These are phyloP conservation scores for Ormyrus labotus DNA, from an alignment of 2,888 invertebrate genomes.

Conservation along the genomic window DNA sequence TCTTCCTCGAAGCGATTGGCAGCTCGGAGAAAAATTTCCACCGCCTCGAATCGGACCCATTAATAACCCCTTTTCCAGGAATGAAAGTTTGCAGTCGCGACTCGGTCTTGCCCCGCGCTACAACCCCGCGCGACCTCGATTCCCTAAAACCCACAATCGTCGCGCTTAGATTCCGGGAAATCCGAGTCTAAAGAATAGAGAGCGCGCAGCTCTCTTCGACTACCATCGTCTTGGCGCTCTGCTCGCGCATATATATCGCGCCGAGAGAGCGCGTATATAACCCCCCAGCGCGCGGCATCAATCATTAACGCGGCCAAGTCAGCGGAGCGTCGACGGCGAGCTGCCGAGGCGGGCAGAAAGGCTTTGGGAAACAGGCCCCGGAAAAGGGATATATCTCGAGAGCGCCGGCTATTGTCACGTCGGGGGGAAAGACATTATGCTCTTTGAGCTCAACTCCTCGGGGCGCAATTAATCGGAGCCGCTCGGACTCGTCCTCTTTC, in stretches of 20 bases:
- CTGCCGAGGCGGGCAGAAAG: not conserved
- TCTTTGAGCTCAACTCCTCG: constrained; percentile 64
- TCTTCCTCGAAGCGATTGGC: no score
- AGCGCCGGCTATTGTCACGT: constrained; percentile 1
- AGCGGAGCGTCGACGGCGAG: not conserved
- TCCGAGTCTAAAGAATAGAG: not conserved
- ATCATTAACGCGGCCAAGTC: not conserved
- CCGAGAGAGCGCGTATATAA: not conserved
- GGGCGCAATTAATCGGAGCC: constrained; percentile 66
- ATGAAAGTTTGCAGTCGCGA: no score
- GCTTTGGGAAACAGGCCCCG: not conserved
- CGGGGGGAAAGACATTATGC: constrained; percentile 59
- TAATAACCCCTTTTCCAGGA: no score
- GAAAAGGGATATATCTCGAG: not conserved
- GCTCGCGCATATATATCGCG: not conserved
- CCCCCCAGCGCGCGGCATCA: not conserved
- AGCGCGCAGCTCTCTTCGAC: no score
- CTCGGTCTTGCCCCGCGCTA: not conserved
- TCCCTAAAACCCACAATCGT: not conserved
- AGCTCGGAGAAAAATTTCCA: not conserved
- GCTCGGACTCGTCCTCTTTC: constrained; percentile 17
- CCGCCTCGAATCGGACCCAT: not conserved
- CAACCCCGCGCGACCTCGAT: not conserved
- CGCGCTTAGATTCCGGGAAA: not conserved
- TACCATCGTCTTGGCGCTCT: no score